These are phyloP conservation scores for Sylvicola fuscatus DNA, from an alignment of 2,888 invertebrate species.

Conservation along the genomic window DNA sequence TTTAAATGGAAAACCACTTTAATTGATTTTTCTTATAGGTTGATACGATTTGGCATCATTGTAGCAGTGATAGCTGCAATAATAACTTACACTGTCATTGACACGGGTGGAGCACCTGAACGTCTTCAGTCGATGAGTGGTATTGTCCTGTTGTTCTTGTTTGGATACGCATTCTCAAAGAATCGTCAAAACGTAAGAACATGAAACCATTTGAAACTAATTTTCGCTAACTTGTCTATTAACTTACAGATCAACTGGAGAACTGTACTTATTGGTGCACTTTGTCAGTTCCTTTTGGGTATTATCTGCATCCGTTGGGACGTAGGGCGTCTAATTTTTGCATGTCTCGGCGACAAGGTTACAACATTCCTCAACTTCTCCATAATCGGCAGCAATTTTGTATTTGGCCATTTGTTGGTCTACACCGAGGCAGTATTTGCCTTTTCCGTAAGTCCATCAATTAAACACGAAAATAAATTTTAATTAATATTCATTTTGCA, in stretches of 20 bases:
- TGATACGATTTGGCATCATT: constrained; percentile 21
- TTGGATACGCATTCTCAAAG: constrained; percentile 42
- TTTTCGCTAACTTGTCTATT: constrained; percentile 7
- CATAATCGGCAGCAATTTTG: constrained; percentile 59
- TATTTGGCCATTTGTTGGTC: constrained; percentile 54
- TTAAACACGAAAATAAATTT: background rate
- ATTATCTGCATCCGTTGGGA: constrained; percentile 70
- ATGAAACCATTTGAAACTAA: background rate
- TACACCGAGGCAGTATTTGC: constrained; percentile 47
- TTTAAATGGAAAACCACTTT: constrained; percentile 6
- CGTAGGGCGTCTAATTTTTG: constrained; percentile 42
- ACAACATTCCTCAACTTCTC: constrained; percentile 63
- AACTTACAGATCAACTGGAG: constrained; percentile 47
- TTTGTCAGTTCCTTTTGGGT: constrained; percentile 69
- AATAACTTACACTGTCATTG: constrained; percentile 37
- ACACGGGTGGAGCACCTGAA: constrained; percentile 33
- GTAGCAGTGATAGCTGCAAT: constrained; percentile 28
- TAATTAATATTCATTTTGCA: constrained; percentile 16
- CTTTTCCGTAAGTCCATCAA: constrained; percentile 44
- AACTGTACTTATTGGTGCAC: constrained; percentile 56
- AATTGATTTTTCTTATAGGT: background rate
- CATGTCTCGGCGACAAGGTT: constrained; percentile 38
- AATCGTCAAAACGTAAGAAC: constrained; percentile 29
- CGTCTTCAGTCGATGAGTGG: constrained; percentile 52
- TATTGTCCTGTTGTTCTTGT: constrained; percentile 35